Base-by-base conservation (phyloP, 2,113 vertebrate genomes). In the Microtus richardsoni region DNA sequence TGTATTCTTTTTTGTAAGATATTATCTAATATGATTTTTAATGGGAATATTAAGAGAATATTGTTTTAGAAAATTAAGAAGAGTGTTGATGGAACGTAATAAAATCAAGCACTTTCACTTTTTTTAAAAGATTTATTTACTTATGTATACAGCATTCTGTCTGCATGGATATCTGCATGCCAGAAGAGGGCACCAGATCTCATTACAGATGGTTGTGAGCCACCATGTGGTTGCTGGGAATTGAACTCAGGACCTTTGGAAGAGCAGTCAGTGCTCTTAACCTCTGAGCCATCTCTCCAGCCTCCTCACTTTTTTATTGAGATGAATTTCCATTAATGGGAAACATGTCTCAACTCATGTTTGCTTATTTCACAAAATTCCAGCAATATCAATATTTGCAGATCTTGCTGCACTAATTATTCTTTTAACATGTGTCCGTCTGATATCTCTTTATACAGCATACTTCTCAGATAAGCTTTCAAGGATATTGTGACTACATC, bases 381-480 rank as follows among this genome's bases (percentile, higher is more conserved):
- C 91, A 49, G 19, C 5, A 79, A 28, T 16, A 44, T 77, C 11
- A 26, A 8, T 28, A 79, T 11, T 62, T 17, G 21, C 8, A 92
- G n/a, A 73, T 17, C 12, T 77, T 2, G 6, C 4, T 28, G 41
- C 12, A 17, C 1, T 13, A 0, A 0, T 21, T 1, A 21, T 12
- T 33, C 12, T 22, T n/a, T 0, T 60, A 8, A 41, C 1, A 1
- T 44, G 4, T 2, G 0, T 11, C 3, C 7, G 36, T 39, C 54
- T 2, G 73, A 90, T 92, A 62, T n/a, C 6, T 73, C 2, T 78
- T 49, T 85, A n/a, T 74, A 26, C 10, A 41, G 11, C 8, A 26
- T 49, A 44, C 0, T 36, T 21, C 21, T 49, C 5, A 82, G 64
- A 60, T 39, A 88, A 71, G 21, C 9, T 58, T 30, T 0, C 33